These are phyloP conservation scores for Drosophila bocki DNA, from an alignment of 1,140 invertebrate genomes.

Conservation along the genomic window DNA sequence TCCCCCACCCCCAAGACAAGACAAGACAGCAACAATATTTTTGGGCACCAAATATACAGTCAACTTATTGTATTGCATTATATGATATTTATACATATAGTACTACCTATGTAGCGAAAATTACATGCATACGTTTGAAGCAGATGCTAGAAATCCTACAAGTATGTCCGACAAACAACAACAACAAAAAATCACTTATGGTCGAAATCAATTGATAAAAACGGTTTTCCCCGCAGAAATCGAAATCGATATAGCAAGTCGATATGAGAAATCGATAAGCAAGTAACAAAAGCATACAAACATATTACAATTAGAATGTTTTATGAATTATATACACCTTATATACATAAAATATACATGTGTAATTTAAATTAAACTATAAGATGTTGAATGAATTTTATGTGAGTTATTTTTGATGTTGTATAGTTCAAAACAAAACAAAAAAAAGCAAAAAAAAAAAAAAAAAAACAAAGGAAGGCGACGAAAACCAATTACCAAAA, in stretches of 20 bases:
- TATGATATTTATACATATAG: slow-evolving; percentile 45
- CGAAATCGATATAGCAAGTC: slow-evolving; percentile 2
- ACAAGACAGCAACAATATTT: slow-evolving; percentile 76
- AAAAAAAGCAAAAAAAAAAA: slow-evolving; percentile 8
- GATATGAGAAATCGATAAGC: slow-evolving; percentile 5
- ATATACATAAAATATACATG: slow-evolving; percentile 61
- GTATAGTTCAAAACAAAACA: slow-evolving; percentile 63
- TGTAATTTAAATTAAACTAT: slow-evolving; percentile 46
- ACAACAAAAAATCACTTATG: slow-evolving; percentile 7
- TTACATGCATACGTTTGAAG: background rate
- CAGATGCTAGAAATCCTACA: slow-evolving; percentile 10
- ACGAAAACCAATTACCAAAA: slow-evolving; percentile 40
- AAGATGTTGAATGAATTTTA: slow-evolving; percentile 80
- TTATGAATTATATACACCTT: slow-evolving; percentile 81
- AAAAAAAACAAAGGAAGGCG: background rate
- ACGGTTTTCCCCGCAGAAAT: slow-evolving; percentile 62
- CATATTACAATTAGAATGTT: slow-evolving; percentile 76
- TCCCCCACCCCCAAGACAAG: background rate
- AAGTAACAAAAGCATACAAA: slow-evolving; percentile 43
- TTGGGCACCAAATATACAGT: slow-evolving; percentile 79
- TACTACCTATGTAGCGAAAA: slow-evolving; percentile 40
- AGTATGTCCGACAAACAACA: slow-evolving; percentile 12
- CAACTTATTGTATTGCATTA: slow-evolving; percentile 61
- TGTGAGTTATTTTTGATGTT: slow-evolving; percentile 81
- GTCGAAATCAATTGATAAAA: slow-evolving; percentile 44